Conservation (phyloP, 2,797 vertebrate genomes). For the Oophaga sylvatica region DNA sequence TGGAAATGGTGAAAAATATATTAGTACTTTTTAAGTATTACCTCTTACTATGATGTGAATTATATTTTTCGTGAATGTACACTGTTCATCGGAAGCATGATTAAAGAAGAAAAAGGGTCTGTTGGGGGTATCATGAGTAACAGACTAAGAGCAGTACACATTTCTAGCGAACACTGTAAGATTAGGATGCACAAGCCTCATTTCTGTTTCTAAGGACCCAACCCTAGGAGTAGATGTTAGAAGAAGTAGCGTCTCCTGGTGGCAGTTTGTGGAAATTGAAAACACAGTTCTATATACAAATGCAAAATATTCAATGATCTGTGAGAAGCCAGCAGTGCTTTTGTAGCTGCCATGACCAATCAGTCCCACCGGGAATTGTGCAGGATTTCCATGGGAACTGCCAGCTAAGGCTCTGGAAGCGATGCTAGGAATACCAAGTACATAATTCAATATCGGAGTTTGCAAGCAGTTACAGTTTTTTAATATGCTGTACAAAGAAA, state of each 20-base stretch:
- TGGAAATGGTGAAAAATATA: background rate
- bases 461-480: background rate
- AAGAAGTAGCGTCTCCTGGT: conserved; percentile 37
- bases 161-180: background rate
- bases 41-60: background rate
- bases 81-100: background rate
- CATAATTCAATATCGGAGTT: conserved; percentile 11
- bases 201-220: conserved; percentile 35
- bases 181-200: background rate
- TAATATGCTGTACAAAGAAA: background rate
- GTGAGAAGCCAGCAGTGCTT: conserved; percentile 4
- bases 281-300: background rate
- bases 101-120: no score
- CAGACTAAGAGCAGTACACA: background rate
- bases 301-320: conserved; percentile 10
- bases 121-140: background rate
- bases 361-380: conserved; percentile 20
- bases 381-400: conserved; percentile 52
- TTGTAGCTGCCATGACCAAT: conserved; percentile 29
- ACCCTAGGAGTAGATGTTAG: background rate
- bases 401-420: background rate
- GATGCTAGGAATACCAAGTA: conserved; percentile 48
- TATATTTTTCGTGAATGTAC: background rate
- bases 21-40: background rate
- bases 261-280: conserved; percentile 12